These are phyloP conservation scores for Drosophila tsacasi DNA, from an alignment of 1,140 invertebrate genomes.

Conservation along the genomic window DNA sequence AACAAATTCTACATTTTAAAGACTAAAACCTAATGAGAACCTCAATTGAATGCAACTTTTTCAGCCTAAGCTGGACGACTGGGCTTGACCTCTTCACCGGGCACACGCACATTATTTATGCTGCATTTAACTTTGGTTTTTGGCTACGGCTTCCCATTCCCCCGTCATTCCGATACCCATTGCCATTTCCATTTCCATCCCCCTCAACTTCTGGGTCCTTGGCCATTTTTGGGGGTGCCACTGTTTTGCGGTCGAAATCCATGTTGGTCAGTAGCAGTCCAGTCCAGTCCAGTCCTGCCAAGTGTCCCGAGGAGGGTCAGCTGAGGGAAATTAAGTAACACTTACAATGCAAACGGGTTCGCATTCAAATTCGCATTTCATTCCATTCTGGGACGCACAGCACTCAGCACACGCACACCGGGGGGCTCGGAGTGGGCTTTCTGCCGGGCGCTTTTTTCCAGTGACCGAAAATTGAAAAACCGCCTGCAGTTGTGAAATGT, in stretches of 20 bases:
- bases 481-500: slow-evolving; percentile 83
- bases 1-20: neutral
- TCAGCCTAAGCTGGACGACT: neutral
- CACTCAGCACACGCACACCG: slow-evolving; percentile 29
- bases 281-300: neutral
- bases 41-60: neutral
- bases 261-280: slow-evolving; percentile 35
- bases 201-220: neutral
- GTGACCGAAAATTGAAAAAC: slow-evolving; percentile 80
- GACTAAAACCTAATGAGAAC: neutral
- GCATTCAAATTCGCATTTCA: slow-evolving; percentile 72
- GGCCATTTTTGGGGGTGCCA: slow-evolving; percentile 44
- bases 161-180: neutral
- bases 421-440: slow-evolving; percentile 4
- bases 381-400: slow-evolving; percentile 67
- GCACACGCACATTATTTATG: slow-evolving; percentile 77
- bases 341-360: slow-evolving; percentile 65
- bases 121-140: slow-evolving; percentile 83
- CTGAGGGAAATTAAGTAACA: slow-evolving; percentile 76
- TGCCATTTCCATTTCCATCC: too few species aligned
- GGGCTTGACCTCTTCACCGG: slow-evolving; percentile 30
- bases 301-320: slow-evolving; percentile 1
- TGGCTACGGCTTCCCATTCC: slow-evolving; percentile 5
- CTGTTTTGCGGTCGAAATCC: slow-evolving; percentile 69
- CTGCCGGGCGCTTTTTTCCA: slow-evolving; percentile 53